Conservation (phyloP, 1,140 invertebrate species). For the Apis mellifera region Amel_HAv3.1 CM009932.2:14393001-14393500, state of each 20-base stretch:
- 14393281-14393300: not conserved
- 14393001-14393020: no score
- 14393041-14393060: no score
- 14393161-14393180: not conserved
- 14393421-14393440: not conserved
- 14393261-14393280: constrained; percentile 26
- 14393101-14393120: not conserved
- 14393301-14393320: constrained; percentile 4
- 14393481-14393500: not conserved
- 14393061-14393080: no score
- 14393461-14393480: not conserved
- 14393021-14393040: not conserved
- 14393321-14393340: constrained; percentile 36
- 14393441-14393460: not conserved
- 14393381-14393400: constrained; percentile 35
- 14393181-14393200: not conserved
- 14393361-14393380: constrained; percentile 35
- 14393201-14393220: not conserved
- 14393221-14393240: not conserved
- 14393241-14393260: not conserved
- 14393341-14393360: constrained; percentile 75
- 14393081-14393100: no score
- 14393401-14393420: constrained; percentile 15
- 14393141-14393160: not conserved
- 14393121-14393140: not conserved